Base-by-base conservation (phyloP, 1,140 invertebrate genomes). In the Bombus breviceps region DNA sequence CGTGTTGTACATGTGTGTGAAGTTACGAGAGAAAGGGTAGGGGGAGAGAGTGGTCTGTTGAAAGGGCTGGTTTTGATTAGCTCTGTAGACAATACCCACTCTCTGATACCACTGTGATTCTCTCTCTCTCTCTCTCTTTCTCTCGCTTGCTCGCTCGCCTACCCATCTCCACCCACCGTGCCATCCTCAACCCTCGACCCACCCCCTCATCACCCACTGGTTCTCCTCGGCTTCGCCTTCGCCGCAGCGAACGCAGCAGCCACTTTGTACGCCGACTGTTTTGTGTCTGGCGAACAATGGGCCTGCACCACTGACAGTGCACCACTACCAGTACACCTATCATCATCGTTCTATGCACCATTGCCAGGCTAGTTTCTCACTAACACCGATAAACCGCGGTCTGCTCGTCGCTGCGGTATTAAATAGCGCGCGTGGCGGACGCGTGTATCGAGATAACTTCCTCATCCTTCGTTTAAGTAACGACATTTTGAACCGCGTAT, bases 1-100 rank as follows among this genome's bases (percentile, higher is more conserved):
- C n/a, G 64, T 34, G n/a, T 18, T 68, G 41, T 39, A 66, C 78
- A 39, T 59, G 75, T 81, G 62, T 69, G 66, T 62, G 28, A 62
- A 73, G 25, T 39, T 88, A 80, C 76, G 72, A 32, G 75, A 39
- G 69, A 6, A 76, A 77, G 37, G 59, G 71, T 68, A 66, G 71
- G 69, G 73, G 80, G 86, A 64, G 76, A 72, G 88, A 92, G 92
- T 91, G 92, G 92, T 94, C 92, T 87, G 94, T 91, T 95, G 94
- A 95, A 95, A 95, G 92, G 93, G 94, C 93, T 94, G 95, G 92
- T 95, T 95, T 95, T 95, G 95, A 95, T 95, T 95, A 95, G 94
- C 94, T 94, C 93, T 92, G 93, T 95, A 95, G 94, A 95, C 94
- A 95, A 95, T 94, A 94, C 93, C 93, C 92, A 92, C 93, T 93